phyloP scores from a whole-genome alignment of 2,888 invertebrate genomes.

The Stenodema calcarata region DNA sequence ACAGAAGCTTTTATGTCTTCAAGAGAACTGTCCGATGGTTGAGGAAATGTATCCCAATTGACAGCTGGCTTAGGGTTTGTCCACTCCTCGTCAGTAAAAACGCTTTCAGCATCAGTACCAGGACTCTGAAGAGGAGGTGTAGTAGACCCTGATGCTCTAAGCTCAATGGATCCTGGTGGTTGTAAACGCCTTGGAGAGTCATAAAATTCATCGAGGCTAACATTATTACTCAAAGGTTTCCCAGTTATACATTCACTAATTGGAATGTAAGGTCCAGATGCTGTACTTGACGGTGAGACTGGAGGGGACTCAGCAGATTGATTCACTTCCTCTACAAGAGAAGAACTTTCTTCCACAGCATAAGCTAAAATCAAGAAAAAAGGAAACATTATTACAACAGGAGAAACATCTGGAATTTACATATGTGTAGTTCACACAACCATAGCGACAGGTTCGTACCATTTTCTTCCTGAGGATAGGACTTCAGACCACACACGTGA shows the following conservation, averaged over 20 bases:
- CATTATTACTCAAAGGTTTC: conserved; percentile 59
- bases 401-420: neutral
- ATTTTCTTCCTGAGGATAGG: conserved; percentile 69
- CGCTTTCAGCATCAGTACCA: conserved; percentile 70
- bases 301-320: conserved; percentile 67
- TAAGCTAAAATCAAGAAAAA: conserved; percentile 35
- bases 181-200: conserved; percentile 59
- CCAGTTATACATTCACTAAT: conserved; percentile 93
- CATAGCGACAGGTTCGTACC: conserved; percentile 57
- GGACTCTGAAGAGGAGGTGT: conserved; percentile 69
- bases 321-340: conserved; percentile 60
- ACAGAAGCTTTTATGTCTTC: conserved; percentile 60
- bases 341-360: conserved; percentile 53
- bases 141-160: conserved; percentile 56
- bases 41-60: conserved; percentile 65
- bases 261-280: conserved; percentile 86
- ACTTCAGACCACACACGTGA: conserved; percentile 85
- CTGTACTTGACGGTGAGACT: conserved; percentile 68
- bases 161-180: conserved; percentile 58
- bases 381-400: neutral
- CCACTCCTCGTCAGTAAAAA: conserved; percentile 75
- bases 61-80: conserved; percentile 63
- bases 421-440: neutral
- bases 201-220: conserved; percentile 57
- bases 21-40: conserved; percentile 67